Evolutionary conservation across 1,140 invertebrate species (phyloP), one percentile per base, ranked within the genome.

Genomic region (Lepeophtheirus salmonis): DNA sequence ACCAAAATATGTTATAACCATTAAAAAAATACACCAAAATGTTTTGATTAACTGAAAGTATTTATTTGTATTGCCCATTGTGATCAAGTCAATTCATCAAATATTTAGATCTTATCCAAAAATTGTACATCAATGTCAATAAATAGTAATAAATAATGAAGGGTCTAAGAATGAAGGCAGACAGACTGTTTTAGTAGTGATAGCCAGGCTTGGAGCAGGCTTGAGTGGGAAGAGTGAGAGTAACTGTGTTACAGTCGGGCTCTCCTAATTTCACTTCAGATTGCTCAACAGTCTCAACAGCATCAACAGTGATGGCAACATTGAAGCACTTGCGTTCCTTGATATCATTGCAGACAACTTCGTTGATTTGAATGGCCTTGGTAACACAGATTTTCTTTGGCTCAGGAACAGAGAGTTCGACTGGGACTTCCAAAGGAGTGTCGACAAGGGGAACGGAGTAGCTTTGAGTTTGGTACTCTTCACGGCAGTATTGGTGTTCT

Each of bases 141-240:
- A n/a, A n/a, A n/a, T n/a, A n/a, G n/a, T n/a, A n/a, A n/a, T n/a
- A n/a, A n/a, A n/a, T n/a, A n/a, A n/a, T n/a, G n/a, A n/a, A n/a
- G n/a, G n/a, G n/a, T n/a, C n/a, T n/a, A n/a, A n/a, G n/a, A n/a
- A n/a, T n/a, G n/a, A n/a, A n/a, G n/a, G n/a, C n/a, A n/a, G n/a
- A n/a, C n/a, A n/a, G n/a, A n/a, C n/a, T n/a, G n/a, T n/a, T n/a
- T n/a, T n/a, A n/a, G n/a, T n/a, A n/a, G n/a, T n/a, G n/a, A n/a
- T n/a, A n/a, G n/a, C n/a, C n/a, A n/a, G n/a, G 22, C 55, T 57
- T 57, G 55, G 55, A 26, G 24, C 55, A 57, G 24, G 22, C 23
- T n/a, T 57, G 22, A 23, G 48, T 59, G 57, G 57, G 57, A 13
- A 59, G 57, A 23, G 57, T 59, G 30, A 59, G 57, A 18, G 57